Evolutionary conservation across 2,113 vertebrate species (phyloP).

Genomic region (Glaucidium brasilianum): DNA sequence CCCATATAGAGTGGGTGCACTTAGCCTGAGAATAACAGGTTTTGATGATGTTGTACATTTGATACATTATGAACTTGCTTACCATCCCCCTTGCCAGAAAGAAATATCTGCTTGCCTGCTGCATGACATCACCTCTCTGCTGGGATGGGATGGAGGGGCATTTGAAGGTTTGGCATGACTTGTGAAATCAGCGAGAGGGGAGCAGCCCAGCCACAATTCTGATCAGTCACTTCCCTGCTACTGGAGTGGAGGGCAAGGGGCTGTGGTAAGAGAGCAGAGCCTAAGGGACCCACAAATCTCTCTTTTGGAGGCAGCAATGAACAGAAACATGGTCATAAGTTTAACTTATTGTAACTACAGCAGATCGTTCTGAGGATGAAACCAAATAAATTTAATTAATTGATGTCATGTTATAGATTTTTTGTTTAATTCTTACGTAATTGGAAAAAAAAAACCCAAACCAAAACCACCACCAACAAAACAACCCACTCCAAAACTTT

Average conservation of each 20-base stretch:
- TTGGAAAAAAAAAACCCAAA: background rate
- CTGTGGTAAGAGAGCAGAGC: fast-evolving
- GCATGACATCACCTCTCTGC: fast-evolving
- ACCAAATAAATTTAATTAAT: background rate
- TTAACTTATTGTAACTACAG: background rate
- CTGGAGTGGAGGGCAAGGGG: background rate
- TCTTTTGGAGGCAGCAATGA: background rate
- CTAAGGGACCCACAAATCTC: background rate
- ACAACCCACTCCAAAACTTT: background rate
- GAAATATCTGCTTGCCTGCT: background rate
- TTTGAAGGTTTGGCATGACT: background rate
- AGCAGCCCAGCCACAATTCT: background rate
- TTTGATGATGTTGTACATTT: background rate
- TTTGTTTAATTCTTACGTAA: background rate
- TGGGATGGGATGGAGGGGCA: fast-evolving
- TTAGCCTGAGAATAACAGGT: background rate
- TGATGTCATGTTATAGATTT: background rate
- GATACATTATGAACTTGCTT: background rate
- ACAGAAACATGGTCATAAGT: background rate
- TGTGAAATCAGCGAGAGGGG: background rate
- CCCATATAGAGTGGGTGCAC: background rate
- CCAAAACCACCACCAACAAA: too few species aligned
- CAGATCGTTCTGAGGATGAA: background rate
- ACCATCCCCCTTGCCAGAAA: background rate
- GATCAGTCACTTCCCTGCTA: background rate